phyloP scores from a whole-genome alignment of 2,113 vertebrate species.

The Colistium nudipinnis region DNA sequence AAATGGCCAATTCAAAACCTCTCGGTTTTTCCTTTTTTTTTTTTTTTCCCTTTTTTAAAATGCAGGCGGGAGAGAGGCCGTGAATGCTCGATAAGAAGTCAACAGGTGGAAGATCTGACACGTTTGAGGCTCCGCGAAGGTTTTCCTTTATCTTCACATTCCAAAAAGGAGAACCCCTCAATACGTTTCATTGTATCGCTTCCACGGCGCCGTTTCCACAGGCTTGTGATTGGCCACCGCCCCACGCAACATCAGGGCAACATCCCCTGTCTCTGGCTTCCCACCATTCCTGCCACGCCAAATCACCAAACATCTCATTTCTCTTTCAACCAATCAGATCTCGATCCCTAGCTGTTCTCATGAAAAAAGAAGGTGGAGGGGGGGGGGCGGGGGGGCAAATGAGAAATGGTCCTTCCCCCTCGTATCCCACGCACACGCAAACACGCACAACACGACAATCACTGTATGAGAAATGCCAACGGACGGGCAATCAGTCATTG shows the following conservation, averaged over 20 bases:
- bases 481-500: slow-evolving; percentile 78
- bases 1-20: slow-evolving; percentile 71
- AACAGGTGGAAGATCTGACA: slow-evolving; percentile 52
- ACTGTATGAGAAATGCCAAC: slow-evolving; percentile 76
- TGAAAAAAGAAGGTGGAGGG: slow-evolving; percentile 64
- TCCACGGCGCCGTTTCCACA: background rate
- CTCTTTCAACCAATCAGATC: slow-evolving; percentile 71
- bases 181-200: background rate
- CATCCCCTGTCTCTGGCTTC: slow-evolving; percentile 74
- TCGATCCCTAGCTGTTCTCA: slow-evolving; percentile 67
- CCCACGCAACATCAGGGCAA: slow-evolving; percentile 44
- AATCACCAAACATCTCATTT: slow-evolving; percentile 70
- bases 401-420: slow-evolving; percentile 63
- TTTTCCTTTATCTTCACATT: too few relatives aligned
- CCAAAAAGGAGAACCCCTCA: too few relatives aligned
- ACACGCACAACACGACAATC: slow-evolving; percentile 63
- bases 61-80: slow-evolving; percentile 21
- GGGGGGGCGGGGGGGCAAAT: slow-evolving; percentile 70
- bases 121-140: slow-evolving; percentile 33
- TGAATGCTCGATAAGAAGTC: slow-evolving; percentile 43
- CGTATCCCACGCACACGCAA: slow-evolving; percentile 37
- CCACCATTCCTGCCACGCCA: slow-evolving; percentile 63
- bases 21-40: slow-evolving; percentile 20
- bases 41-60: slow-evolving; percentile 29
- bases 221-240: slow-evolving; percentile 25